phyloP scores from a whole-genome alignment of 2,113 vertebrate genomes.

The Ceyx melanurus region DNA sequence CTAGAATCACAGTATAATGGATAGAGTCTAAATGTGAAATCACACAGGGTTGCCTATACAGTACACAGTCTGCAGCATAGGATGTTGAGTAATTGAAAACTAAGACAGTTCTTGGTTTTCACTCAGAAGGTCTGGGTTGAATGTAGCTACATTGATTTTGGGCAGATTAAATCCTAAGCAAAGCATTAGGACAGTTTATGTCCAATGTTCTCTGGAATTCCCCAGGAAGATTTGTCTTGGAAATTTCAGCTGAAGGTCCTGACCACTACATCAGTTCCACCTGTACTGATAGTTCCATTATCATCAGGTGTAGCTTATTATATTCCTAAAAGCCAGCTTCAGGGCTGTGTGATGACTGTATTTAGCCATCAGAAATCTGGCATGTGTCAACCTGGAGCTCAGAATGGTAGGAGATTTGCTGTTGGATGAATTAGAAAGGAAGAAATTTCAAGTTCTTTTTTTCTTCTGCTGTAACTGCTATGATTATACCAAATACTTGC shows the following conservation, averaged over 20 bases:
- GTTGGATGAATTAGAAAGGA: neutral
- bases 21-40: neutral
- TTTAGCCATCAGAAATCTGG: neutral
- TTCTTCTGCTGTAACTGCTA: neutral
- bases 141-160: neutral
- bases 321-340: neutral
- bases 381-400: neutral
- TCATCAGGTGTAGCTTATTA: neutral
- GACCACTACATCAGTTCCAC: neutral
- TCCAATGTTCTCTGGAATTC: neutral
- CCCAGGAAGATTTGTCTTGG: neutral
- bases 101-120: neutral
- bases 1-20: neutral
- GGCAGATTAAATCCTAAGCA: neutral
- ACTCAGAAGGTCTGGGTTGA: neutral
- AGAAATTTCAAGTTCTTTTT: neutral
- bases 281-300: neutral
- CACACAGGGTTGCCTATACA: neutral
- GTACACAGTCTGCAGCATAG: neutral
- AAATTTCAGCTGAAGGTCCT: neutral
- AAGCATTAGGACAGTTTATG: neutral
- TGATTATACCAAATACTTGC: neutral
- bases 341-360: neutral
- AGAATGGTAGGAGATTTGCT: neutral
- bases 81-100: neutral